Percentiles rank a stretch among this genome's conserved stretches.
Evolutionary conservation across 2,113 vertebrate genomes (phyloP).

Genomic region (Passer domesticus): DNA sequence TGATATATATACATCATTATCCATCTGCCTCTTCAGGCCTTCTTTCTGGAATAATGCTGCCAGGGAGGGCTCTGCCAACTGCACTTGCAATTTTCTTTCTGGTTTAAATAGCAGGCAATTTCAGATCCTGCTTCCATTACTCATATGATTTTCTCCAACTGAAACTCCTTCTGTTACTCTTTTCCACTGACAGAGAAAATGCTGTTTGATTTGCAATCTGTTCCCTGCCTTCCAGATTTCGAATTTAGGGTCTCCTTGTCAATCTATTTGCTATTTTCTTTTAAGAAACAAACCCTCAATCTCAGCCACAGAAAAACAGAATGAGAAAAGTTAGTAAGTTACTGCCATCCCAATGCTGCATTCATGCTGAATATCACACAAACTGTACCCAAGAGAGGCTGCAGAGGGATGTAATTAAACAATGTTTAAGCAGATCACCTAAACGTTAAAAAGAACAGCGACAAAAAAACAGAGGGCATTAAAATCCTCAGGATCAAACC

Average conservation of each 20-base stretch:
- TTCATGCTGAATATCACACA: neutral
- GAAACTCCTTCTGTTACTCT: constrained; percentile 35
- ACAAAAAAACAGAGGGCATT: neutral
- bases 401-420: neutral
- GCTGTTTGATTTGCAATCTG: constrained; percentile 30
- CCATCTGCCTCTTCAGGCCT: neutral
- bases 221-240: neutral
- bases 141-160: constrained; percentile 46
- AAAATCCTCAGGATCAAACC: neutral
- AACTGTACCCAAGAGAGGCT: neutral
- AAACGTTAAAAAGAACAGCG: neutral
- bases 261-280: neutral
- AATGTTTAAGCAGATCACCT: neutral
- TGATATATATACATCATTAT: neutral
- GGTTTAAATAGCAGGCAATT: constrained; percentile 23
- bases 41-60: neutral
- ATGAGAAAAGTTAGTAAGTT: neutral
- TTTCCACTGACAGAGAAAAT: constrained; percentile 23
- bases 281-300: neutral
- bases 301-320: neutral
- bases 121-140: constrained; percentile 26
- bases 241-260: neutral
- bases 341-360: neutral
- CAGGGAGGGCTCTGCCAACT: neutral
- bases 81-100: constrained; percentile 10